phyloP scores from a whole-genome alignment of 2,797 vertebrate species.

The Graptemys geographica region DNA sequence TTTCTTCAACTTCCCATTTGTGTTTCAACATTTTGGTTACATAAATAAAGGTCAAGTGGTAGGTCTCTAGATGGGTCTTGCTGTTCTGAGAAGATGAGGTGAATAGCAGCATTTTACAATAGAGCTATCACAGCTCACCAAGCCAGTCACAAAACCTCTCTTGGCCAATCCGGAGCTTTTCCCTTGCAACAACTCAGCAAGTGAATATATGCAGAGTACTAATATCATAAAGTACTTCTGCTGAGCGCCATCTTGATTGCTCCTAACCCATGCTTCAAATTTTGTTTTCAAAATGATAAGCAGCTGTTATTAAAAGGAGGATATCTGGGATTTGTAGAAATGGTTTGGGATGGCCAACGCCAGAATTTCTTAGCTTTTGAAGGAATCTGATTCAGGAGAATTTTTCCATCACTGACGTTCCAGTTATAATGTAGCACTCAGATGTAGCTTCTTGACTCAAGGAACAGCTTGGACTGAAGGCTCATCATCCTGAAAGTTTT shows the following conservation, averaged over 20 bases:
- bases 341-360: not conserved
- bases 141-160: not conserved
- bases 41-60: not conserved
- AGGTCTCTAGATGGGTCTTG: not conserved
- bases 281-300: not conserved
- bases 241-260: not conserved
- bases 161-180: not conserved
- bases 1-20: not conserved
- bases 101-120: not conserved
- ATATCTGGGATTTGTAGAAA: not conserved
- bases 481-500: not conserved
- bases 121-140: not conserved
- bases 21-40: not conserved
- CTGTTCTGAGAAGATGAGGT: not conserved
- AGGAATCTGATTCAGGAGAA: not conserved
- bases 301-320: too few relatives aligned
- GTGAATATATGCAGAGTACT: not conserved
- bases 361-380: not conserved
- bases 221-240: not conserved
- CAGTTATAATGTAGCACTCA: not conserved
- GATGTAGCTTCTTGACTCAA: not conserved
- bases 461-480: not conserved
- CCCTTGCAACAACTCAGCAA: not conserved
- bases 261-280: not conserved
- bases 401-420: not conserved